Base-by-base conservation (phyloP, 1,140 invertebrate species). In the Platyura marginata region DNA sequence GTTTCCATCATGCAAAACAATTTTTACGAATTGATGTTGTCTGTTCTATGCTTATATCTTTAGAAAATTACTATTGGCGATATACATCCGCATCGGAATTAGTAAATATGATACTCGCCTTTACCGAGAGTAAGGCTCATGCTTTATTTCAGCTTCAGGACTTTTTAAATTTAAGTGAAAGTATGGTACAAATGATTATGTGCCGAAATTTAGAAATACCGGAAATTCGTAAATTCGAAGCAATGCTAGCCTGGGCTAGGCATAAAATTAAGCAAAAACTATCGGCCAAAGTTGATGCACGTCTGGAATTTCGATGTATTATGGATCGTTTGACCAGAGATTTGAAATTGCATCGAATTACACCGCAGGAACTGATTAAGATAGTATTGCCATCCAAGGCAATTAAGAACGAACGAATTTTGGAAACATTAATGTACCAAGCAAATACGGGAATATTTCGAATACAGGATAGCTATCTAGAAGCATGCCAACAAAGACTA, bases 171-270 rank as follows among this genome's bases (percentile, higher is more conserved):
- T 70, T 93, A 3, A 91, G 86, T 43, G 89, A 93, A 55, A 91
- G 86, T 0, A 90, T 93, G 86, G 86, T 94, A 1, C 84, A 88
- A 58, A 87, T 87, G 81, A 89, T 93, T 45, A 89, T 94, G 82
- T 83, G 78, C 57, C 72, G 79, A 2, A 80, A 83, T 53, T 67
- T 91, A 36, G 81, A 88, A 52, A 78, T 90, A 13, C 74, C 81
- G 0, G 90, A 94, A 61, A 79, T 92, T n/a, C 71, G 76, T 13
- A 94, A 93, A 61, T 94, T 94, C 55, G 84, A 93, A 64, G 85
- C 85, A 0, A 94, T 94, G 87, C 67, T 91, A 9, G 72, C 70
- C 19, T 94, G 89, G 89, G 81, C 88, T 3, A 73, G 76, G 39
- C 73, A 88, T 57, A 84, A 84, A 63, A 84, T 88, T 8, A 61